Evolutionary conservation across 2,113 vertebrate species (phyloP).

Genomic region (Cyprinodon brontotheroides): DNA sequence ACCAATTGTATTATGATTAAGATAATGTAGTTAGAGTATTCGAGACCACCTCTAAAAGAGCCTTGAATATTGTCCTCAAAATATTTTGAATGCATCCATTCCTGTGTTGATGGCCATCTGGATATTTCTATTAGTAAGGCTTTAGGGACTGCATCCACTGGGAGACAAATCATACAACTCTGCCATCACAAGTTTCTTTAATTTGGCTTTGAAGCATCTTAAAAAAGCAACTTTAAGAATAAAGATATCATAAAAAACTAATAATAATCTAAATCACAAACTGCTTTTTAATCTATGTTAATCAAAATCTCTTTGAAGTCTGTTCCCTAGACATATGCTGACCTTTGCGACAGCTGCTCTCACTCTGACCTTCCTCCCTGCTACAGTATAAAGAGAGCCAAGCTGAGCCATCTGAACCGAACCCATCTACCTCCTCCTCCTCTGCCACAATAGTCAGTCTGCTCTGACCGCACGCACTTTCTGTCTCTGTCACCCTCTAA

Average conservation of each 20-base stretch:
- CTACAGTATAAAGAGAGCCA: background rate
- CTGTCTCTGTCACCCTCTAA: slow-evolving; percentile 9
- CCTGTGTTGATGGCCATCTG: too few species aligned
- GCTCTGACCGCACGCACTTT: slow-evolving; percentile 4
- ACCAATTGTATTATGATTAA: too few species aligned
- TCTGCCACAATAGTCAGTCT: background rate
- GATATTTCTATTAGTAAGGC: too few species aligned
- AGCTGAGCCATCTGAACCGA: slow-evolving; percentile 1
- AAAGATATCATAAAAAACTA: too few species aligned
- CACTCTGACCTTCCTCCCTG: slow-evolving; percentile 18
- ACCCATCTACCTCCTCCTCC: background rate
- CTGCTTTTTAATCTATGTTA: background rate
- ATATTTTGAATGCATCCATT: too few species aligned
- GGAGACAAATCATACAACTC: too few species aligned
- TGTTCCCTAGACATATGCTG: slow-evolving; percentile 4
- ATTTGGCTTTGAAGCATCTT: background rate
- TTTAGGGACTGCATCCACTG: too few species aligned
- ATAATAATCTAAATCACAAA: background rate
- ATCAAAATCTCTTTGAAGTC: background rate
- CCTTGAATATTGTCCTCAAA: too few species aligned
- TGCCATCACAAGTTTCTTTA: background rate
- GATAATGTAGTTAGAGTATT: too few species aligned
- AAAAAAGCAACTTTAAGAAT: background rate
- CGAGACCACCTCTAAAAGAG: too few species aligned
- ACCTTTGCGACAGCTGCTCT: slow-evolving; percentile 13